phyloP scores from a whole-genome alignment of 2,888 invertebrate genomes.

The Zhuqinia jingwanae region DNA sequence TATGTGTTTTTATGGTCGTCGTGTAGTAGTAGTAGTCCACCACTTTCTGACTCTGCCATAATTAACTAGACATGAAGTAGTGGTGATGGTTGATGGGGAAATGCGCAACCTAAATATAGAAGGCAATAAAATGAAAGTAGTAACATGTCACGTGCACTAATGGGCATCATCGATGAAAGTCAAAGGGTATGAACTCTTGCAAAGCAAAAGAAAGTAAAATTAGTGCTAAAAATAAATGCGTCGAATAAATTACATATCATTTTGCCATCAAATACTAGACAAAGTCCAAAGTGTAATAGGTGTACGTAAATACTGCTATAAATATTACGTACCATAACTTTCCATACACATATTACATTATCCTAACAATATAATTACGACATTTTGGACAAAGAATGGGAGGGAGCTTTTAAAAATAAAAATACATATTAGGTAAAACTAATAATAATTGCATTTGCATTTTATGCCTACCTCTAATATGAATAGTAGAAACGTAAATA shows the following conservation, averaged over 20 bases:
- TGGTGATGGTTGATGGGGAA: no score
- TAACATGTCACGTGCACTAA: slow-evolving; percentile 30
- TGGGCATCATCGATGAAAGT: slow-evolving; percentile 5
- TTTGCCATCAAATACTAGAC: no score
- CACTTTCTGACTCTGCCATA: neutral
- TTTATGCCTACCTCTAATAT: no score
- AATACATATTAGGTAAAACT: no score
- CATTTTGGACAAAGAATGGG: slow-evolving; percentile 2
- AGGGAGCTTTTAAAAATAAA: slow-evolving; percentile 4
- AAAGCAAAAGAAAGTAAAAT: neutral
- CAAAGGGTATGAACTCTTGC: slow-evolving; percentile 1
- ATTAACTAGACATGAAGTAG: neutral
- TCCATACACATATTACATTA: neutral
- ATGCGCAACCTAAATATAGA: slow-evolving; percentile 8
- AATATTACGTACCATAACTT: no score
- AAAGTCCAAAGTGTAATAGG: no score
- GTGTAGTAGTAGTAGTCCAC: neutral
- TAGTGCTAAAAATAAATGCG: slow-evolving; percentile 15
- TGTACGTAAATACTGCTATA: no score
- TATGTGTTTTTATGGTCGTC: slow-evolving; percentile 2
- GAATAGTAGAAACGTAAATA: no score
- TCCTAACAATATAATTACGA: no score
- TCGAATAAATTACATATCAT: neutral
- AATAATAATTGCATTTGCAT: slow-evolving; percentile 3
- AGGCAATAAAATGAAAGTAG: slow-evolving; percentile 40